Percentiles rank a stretch among this genome's conserved stretches.
Conservation (phyloP, 2,113 vertebrate genomes). For the Mastomys coucha region DNA sequence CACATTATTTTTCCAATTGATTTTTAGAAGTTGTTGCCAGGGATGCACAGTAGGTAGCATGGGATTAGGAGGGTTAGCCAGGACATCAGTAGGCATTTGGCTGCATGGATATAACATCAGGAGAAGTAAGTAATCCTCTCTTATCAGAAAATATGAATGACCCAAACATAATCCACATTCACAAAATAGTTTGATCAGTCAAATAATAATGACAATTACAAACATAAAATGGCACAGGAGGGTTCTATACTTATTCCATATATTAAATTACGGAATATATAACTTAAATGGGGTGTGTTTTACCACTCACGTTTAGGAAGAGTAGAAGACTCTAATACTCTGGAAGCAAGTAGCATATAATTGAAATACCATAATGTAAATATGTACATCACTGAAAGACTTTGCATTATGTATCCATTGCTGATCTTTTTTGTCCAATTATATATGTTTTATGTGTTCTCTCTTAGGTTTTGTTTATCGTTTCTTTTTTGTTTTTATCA, state of each 20-base stretch:
- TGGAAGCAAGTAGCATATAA: background rate
- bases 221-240: background rate
- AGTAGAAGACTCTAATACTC: background rate
- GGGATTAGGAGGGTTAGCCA: background rate
- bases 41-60: background rate
- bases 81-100: background rate
- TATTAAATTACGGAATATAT: background rate
- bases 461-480: background rate
- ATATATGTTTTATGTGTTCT: background rate
- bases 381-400: background rate
- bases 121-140: background rate
- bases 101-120: background rate
- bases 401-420: too few species aligned
- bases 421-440: background rate
- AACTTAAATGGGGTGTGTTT: background rate
- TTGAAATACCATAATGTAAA: background rate
- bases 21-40: conserved; percentile 35
- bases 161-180: background rate
- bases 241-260: background rate
- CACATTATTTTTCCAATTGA: conserved; percentile 54
- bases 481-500: background rate
- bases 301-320: background rate
- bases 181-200: background rate
- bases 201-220: background rate
- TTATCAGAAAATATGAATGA: background rate